Evolutionary conservation across 92 coral and sea anemone species (phyloP), one percentile per base, ranked within the genome.

Genomic region (Nematostella vectensis): DNA sequence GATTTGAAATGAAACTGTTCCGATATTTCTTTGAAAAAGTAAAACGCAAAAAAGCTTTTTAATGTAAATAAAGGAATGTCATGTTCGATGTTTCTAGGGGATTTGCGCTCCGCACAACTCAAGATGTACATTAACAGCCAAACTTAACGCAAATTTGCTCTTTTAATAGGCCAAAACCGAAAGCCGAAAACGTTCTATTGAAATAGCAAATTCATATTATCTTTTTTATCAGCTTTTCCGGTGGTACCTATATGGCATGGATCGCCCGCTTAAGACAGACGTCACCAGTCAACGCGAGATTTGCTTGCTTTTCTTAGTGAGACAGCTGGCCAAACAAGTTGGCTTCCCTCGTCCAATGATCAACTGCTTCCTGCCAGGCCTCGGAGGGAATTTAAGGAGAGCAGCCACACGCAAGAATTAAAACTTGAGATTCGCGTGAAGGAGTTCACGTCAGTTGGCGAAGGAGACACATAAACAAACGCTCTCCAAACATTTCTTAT

Each of bases 281-380:
- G 51, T 45, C 18, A 22, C 51, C 23, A 45, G 9, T 11, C 23
- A 4, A 4, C 18, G 18, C n/a, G 23, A 17, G 9, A 10, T 45
- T 58, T 36, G 36, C 39, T 33, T 19, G 47, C 49, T 2, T 20
- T 21, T 58, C 31, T 33, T 33, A 50, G 28, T 20, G 28, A 33
- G 16, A 25, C 50, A 63, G 70, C 70, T 63, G 70, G 26, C 47
- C 20, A 52, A 65, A 65, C 57, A 61, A 31, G 19, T n/a, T 61
- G 26, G 18, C 25, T 61, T 61, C 44, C 57, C 67, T 45, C 45
- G 28, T 23, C 59, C 48, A 49, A 49, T 50, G 48, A 29, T 23
- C 36, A 9, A 20, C 48, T 47, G 68, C 68, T 62, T 19, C 47
- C 69, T 62, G 59, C 50, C 69, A 59, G 17, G 11, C 54, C 63